A percentile compares a stretch with the other conserved stretches of the same genome.
phyloP scores from a whole-genome alignment of 2,888 invertebrate genomes.

The Tuberolachnus salignus region DNA sequence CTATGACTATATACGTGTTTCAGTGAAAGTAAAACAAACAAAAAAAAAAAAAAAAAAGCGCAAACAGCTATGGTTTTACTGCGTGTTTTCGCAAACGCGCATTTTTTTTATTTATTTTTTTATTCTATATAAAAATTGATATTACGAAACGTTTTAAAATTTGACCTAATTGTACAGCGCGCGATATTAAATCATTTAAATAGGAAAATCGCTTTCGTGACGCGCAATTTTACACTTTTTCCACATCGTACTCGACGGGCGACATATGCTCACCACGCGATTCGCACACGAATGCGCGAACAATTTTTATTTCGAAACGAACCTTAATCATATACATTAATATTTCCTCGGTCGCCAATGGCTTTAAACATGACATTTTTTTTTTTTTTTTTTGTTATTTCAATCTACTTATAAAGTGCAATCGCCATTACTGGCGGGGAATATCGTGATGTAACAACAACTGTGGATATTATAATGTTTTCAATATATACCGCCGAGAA shows the following conservation, averaged over 20 bases:
- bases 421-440: too few relatives aligned
- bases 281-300: background rate
- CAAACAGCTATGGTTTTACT: too few relatives aligned
- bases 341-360: too few relatives aligned
- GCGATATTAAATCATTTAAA: background rate
- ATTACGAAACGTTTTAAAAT: background rate
- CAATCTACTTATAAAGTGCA: too few relatives aligned
- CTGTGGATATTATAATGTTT: too few relatives aligned
- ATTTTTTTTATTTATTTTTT: background rate
- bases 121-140: background rate
- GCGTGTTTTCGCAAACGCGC: background rate
- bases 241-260: background rate
- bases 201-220: slow-evolving; percentile 8
- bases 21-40: too few relatives aligned
- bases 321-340: background rate
- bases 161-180: background rate
- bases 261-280: background rate
- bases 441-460: too few relatives aligned
- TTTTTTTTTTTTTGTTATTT: too few relatives aligned
- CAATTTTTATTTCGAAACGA: background rate
- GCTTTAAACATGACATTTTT: too few relatives aligned
- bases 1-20: too few relatives aligned
- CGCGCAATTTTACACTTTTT: background rate
- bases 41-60: too few relatives aligned
- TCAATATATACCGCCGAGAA: too few relatives aligned